A percentile compares a stretch with the other conserved stretches of the same genome.
Conservation (phyloP, 2,113 vertebrate species). For the Cervus canadensis region DNA sequence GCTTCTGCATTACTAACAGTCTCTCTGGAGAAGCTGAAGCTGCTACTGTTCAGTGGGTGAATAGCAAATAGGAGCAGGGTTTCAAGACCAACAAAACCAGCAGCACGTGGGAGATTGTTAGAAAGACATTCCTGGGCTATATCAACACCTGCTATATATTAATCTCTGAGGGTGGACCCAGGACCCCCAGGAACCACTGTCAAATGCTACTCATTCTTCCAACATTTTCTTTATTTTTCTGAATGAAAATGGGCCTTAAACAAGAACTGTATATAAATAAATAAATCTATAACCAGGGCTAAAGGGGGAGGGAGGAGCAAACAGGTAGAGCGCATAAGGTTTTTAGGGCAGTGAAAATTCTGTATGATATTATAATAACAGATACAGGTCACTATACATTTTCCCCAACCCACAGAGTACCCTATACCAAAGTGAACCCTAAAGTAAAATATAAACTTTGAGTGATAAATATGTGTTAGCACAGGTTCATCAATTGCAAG, state of each 20-base stretch:
- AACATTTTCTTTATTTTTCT: not conserved
- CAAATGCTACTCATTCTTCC: not conserved
- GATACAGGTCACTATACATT: not conserved
- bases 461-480: not conserved
- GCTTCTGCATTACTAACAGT: not conserved
- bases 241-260: not conserved
- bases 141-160: not conserved
- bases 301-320: not conserved
- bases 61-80: not conserved
- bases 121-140: not conserved
- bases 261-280: not conserved
- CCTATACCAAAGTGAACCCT: not conserved
- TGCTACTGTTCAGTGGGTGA: not conserved
- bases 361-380: not conserved
- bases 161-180: not conserved
- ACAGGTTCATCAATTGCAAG: not conserved
- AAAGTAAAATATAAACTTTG: not conserved
- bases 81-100: not conserved
- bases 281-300: not conserved
- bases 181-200: not conserved
- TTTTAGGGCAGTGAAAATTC: not conserved
- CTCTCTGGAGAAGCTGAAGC: not conserved
- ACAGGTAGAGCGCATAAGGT: too few species aligned
- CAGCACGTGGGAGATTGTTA: not conserved
- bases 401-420: not conserved